Base-by-base conservation (phyloP, 2,797 vertebrate genomes). In the Diceros bicornis region DNA sequence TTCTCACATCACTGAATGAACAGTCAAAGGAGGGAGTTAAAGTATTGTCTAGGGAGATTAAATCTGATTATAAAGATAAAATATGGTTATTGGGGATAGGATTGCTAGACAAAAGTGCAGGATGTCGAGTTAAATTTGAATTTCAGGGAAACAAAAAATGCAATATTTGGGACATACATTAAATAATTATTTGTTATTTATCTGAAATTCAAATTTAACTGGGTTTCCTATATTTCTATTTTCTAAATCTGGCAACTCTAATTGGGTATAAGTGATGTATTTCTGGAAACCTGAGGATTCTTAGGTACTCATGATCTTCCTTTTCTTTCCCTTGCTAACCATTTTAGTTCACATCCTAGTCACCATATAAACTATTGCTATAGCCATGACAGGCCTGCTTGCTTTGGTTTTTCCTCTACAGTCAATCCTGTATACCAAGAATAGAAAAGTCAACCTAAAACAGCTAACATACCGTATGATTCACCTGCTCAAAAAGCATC, bases 401-500 rank as follows among this genome's bases (percentile, higher is more conserved):
- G 52, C 44, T 81, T 85, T 89, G 71, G 20, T 77, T 90, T 85
- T 77, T 81, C n/a, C 32, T 93, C 4, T 41, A 23, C 12, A 68
- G 81, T 71, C 7, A 94, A 78, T 74, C 41, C 21, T 83, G 12
- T 66, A 69, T n/a, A 52, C 11, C 11, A 61, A 82, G 55, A 82
- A 64, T 41, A 97, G 50, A 85, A 93, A 89, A 86, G 32, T 57
- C n/a, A 94, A 6, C n/a, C 72, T 61, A 12, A 87, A 91, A 61
- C 4, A 81, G 13, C 41, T 92, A 77, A 81, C 4, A 4, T 32
- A 71, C 29, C n/a, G 32, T 89, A 75, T 23, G n/a, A 92, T 82
- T 32, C 12, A 18, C 27, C 7, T 68, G 52, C 62, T 94, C n/a
- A 47, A 5, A 92, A 81, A 91, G 29, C 82, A 95, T 62, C 37